phyloP scores from a whole-genome alignment of 2,888 invertebrate genomes.

The Serripes groenlandicus region DNA sequence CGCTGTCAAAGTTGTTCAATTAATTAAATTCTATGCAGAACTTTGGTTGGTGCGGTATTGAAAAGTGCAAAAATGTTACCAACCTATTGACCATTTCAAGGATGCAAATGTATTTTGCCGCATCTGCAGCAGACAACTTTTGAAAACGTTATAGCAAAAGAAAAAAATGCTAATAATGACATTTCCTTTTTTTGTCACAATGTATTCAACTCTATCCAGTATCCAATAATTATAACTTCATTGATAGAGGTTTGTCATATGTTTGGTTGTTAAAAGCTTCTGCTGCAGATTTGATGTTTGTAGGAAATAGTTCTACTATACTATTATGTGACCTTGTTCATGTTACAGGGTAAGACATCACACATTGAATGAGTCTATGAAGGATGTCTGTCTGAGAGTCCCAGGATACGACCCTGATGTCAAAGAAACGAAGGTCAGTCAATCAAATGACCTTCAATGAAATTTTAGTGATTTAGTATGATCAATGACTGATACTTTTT shows the following conservation, averaged over 20 bases:
- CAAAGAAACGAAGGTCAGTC: conserved; percentile 82
- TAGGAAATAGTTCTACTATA: background rate
- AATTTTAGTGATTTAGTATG: too few species aligned
- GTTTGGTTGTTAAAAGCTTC: background rate
- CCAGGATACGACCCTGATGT: conserved; percentile 80
- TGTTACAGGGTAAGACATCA: conserved; percentile 81
- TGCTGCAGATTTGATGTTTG: background rate
- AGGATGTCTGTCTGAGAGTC: conserved; percentile 78
- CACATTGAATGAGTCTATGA: conserved; percentile 82
- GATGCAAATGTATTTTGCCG: too few species aligned
- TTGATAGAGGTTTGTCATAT: background rate
- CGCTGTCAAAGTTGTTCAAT: too few species aligned
- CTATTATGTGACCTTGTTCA: background rate
- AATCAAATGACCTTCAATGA: background rate
- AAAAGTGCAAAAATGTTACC: too few species aligned
- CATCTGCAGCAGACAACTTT: background rate
- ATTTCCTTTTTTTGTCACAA: background rate
- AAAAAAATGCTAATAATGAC: background rate
- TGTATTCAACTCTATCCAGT: too few species aligned
- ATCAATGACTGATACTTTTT: too few species aligned
- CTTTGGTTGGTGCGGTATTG: too few species aligned
- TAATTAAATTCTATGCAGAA: too few species aligned
- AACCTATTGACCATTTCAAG: too few species aligned
- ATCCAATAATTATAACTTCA: too few species aligned
- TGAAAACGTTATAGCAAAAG: background rate